Conservation (phyloP, 2,113 vertebrate genomes). For the Phalacrocorax carbo region DNA sequence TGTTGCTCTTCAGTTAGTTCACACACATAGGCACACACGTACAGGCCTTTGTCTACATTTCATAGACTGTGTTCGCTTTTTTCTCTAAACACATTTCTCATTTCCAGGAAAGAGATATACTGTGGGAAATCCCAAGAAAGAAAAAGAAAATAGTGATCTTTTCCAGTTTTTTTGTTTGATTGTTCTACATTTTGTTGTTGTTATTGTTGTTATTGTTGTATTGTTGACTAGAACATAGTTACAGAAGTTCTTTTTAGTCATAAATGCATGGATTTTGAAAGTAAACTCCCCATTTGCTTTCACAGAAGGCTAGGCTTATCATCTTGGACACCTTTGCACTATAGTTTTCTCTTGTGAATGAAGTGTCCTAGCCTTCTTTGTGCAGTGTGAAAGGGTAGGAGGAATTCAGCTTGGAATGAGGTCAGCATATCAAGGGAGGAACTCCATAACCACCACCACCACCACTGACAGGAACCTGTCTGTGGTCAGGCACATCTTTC, state of each 20-base stretch:
- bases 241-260: background rate
- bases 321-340: background rate
- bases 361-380: background rate
- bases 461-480: background rate
- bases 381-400: background rate
- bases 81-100: background rate
- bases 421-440: background rate
- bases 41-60: background rate
- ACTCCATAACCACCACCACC: background rate
- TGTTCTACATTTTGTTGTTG: background rate
- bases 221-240: background rate
- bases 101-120: background rate
- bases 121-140: background rate
- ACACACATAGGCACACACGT: background rate
- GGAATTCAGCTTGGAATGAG: background rate
- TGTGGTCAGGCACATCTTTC: too few species aligned
- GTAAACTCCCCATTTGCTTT: fast-evolving
- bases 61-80: background rate
- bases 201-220: too few species aligned
- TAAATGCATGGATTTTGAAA: background rate
- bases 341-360: background rate
- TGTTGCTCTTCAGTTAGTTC: background rate
- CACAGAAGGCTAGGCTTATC: background rate
- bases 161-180: background rate
- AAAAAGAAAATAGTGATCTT: background rate